Conservation (phyloP, 2,797 vertebrate genomes). For the Clarias pachynema region DNA sequence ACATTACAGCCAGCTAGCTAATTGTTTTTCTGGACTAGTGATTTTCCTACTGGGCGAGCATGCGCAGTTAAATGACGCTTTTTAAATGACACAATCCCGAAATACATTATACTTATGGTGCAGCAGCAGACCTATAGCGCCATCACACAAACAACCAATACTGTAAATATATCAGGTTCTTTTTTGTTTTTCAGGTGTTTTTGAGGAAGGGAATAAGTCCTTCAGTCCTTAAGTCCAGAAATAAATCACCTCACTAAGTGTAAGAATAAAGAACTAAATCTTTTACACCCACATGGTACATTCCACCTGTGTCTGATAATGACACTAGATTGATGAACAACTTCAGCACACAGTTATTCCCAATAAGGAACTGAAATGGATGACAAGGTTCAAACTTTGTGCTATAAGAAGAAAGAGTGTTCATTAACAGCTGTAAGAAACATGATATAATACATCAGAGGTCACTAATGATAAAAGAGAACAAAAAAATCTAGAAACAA, state of each 20-base stretch:
- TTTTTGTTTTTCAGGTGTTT: too few species aligned
- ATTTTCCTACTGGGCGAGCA: too few species aligned
- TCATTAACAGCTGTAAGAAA: neutral
- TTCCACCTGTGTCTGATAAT: conserved; percentile 8
- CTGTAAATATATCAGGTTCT: too few species aligned
- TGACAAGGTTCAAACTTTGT: neutral
- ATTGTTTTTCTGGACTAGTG: too few species aligned
- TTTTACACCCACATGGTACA: conserved; percentile 9
- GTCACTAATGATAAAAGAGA: neutral
- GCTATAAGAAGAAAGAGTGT: neutral
- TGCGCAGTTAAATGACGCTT: too few species aligned
- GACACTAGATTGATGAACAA: neutral
- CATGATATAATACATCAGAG: neutral
- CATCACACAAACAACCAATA: too few species aligned
- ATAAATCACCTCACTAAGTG: neutral
- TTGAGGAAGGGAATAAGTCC: too few species aligned
- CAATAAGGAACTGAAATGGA: neutral
- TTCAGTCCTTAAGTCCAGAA: too few species aligned
- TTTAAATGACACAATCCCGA: too few species aligned
- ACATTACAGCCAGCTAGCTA: too few species aligned
- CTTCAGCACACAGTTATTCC: neutral
- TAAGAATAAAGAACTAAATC: neutral
- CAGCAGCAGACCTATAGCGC: too few species aligned
- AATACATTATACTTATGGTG: too few species aligned
- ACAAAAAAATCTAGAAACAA: neutral